These are phyloP conservation scores for Brachionus sp. DNA, from an alignment of 1,140 invertebrate genomes.

Conservation along the genomic window DNA sequence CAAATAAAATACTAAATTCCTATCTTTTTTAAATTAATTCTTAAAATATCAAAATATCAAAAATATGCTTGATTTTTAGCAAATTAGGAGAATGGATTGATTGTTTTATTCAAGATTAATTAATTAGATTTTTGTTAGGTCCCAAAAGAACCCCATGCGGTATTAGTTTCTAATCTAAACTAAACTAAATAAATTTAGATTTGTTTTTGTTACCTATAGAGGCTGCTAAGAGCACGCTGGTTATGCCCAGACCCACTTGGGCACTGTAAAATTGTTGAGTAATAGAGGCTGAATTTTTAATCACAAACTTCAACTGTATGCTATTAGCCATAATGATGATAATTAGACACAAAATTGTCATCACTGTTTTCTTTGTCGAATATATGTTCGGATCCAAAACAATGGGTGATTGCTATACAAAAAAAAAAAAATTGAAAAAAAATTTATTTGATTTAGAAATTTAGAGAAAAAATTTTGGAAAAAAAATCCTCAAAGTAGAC, in stretches of 20 bases:
- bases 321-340: conserved; percentile 45
- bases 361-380: conserved; percentile 39
- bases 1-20: background rate
- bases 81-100: background rate
- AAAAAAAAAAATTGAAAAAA: background rate
- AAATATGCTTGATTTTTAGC: background rate
- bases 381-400: conserved; percentile 29
- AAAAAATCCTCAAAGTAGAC: background rate
- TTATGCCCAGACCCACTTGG: conserved; percentile 43
- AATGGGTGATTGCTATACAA: background rate
- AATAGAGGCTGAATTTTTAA: conserved; percentile 34
- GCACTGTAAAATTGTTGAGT: conserved; percentile 27
- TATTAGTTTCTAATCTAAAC: conserved; percentile 10
- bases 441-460: background rate
- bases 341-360: conserved; percentile 43
- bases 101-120: background rate
- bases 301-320: conserved; percentile 38
- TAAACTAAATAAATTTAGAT: background rate
- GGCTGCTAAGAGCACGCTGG: conserved; percentile 35
- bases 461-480: background rate
- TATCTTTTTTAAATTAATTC: background rate
- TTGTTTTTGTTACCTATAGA: conserved; percentile 19
- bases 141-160: conserved; percentile 35
- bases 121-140: conserved; percentile 32
- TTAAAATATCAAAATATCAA: background rate